A percentile compares a stretch with the other conserved stretches of the same genome.
These are phyloP conservation scores for Notiomystis cincta DNA, from an alignment of 2,113 vertebrate genomes.

Conservation along the genomic window DNA sequence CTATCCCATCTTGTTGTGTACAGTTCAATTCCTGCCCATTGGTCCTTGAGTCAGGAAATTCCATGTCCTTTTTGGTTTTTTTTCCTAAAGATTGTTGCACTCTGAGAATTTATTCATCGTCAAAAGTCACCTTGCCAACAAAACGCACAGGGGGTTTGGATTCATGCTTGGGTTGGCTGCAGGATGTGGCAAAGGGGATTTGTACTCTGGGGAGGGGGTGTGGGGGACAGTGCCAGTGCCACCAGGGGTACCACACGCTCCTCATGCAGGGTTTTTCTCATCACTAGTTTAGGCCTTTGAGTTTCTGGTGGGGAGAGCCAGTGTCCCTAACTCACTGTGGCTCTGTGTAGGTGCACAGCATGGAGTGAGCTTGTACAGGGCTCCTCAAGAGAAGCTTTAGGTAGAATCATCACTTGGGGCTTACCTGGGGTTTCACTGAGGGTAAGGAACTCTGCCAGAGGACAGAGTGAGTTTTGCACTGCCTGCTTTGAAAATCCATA, in stretches of 20 bases:
- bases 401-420: not conserved
- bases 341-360: not conserved
- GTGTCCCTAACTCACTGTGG: accelerated
- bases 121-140: not conserved
- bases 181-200: not conserved
- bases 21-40: not conserved
- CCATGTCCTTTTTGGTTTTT: accelerated
- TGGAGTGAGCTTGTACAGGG: not conserved
- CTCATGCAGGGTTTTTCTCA: not conserved
- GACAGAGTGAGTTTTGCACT: not conserved
- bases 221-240: not conserved
- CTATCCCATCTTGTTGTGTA: not conserved
- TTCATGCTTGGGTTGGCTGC: not conserved
- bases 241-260: accelerated
- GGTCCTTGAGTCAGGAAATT: not conserved
- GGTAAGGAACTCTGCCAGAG: not conserved
- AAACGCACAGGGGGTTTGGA: not conserved
- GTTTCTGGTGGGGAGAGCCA: not conserved
- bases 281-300: not conserved
- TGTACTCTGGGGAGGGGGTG: not conserved
- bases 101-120: not conserved
- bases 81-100: not conserved
- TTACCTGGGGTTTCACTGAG: not conserved
- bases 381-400: not conserved
- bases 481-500: not conserved